Base-by-base conservation (phyloP, 2,888 invertebrate species). In the Ennomos quercinarius region DNA sequence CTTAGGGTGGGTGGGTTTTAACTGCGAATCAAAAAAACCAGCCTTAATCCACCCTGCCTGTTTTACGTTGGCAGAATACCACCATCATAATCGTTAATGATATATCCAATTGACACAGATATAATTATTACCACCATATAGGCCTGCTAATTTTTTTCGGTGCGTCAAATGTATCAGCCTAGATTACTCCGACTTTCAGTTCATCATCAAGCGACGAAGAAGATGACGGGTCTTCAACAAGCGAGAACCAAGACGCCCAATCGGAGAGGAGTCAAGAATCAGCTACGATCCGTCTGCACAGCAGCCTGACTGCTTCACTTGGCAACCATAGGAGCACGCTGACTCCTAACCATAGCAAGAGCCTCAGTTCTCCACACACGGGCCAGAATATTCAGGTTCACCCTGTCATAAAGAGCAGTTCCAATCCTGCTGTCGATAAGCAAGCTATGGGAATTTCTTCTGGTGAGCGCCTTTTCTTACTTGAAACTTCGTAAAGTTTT, bases 201-300 rank as follows among this genome's bases (percentile, higher is more conserved):
- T 97, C 86, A 81, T 96, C 96, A 56, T 95, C 95, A 56, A 95
- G 95, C 73, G 95, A 95, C 45, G 95, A 95, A 58, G 94, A 94
- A 52, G 95, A 94, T 68, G 93, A 93, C 53, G 94, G 93, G 1
- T 91, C 92, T 0, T 90, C 91, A 1, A 84, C 87, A 27, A 92
- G 91, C 62, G 93, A 93, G 68, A 91, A 89, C 70, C 87, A 87
- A 50, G 91, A 89, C 63, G 90, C 89, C 0, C 84, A 83, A 34
- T 88, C 89, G 0, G 91, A 90, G 58, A 66, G 85, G 9, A 87
- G 88, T 47, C 89, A 90, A 38, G 90, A 89, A 39, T 88, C 87
- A 0, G 81, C 80, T n/a, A 77, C 74, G 34, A 74, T 78, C 13
- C 82, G 84, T 0, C 70, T 86, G 1, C 84, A 82, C 47, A 67